phyloP scores from a whole-genome alignment of 2,888 invertebrate species.

The Oscheius sp. region DNA sequence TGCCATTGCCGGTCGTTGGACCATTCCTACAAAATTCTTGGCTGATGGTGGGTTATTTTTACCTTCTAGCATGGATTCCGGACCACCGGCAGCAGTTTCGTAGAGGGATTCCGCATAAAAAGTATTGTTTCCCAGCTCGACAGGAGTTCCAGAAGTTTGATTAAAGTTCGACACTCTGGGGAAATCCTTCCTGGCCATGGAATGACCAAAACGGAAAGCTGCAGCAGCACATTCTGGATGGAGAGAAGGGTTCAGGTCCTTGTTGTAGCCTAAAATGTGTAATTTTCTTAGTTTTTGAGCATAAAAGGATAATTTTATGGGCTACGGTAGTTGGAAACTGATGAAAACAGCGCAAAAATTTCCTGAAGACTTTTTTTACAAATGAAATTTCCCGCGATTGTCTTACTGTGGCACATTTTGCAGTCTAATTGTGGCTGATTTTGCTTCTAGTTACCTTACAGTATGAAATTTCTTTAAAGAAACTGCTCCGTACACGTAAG shows the following conservation, averaged over 20 bases:
- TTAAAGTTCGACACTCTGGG: slow-evolving; percentile 70
- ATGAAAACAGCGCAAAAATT: no score
- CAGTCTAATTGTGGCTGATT: no score
- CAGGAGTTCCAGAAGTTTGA: slow-evolving; percentile 1
- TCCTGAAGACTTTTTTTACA: no score
- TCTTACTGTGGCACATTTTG: no score
- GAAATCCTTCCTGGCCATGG: slow-evolving; percentile 84
- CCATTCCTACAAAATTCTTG: slow-evolving; percentile 22
- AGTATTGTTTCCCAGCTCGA: slow-evolving; percentile 39
- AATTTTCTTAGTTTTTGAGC: not conserved
- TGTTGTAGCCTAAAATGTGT: slow-evolving; percentile 77
- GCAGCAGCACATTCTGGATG: slow-evolving; percentile 85
- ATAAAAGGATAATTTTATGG: no score
- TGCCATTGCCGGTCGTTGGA: slow-evolving; percentile 47
- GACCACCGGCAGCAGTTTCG: slow-evolving; percentile 27
- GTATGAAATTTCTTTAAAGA: no score
- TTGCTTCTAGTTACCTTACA: no score
- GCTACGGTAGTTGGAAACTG: no score
- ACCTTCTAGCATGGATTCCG: slow-evolving; percentile 43
- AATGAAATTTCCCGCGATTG: no score
- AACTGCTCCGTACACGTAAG: no score
- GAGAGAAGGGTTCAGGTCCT: slow-evolving; percentile 81
- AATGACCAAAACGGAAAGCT: slow-evolving; percentile 80
- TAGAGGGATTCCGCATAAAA: slow-evolving; percentile 45
- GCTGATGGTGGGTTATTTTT: not conserved